Base-by-base conservation (phyloP, 2,888 invertebrate species). In the Caenorhabditis sp. region DNA sequence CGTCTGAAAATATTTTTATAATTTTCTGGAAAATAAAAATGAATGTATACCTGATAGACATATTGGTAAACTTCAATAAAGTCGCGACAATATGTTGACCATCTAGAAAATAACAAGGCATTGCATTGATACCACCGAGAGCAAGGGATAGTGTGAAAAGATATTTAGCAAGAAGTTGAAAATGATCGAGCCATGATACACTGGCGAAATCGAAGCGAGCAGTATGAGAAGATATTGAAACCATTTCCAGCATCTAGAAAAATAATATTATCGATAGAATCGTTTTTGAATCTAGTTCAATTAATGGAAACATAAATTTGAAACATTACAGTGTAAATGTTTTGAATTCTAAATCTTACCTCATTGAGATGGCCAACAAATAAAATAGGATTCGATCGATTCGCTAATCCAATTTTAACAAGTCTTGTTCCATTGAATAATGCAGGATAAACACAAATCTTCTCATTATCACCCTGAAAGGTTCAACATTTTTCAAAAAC, bases 21-120 rank as follows among this genome's bases (percentile, higher is more conserved):
- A 43, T 17, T 14, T 21, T 52, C 20, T 26, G 25, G 7, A 1
- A 23, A 59, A 65, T 50, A 20, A 53, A 23, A 31, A 23, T 64
- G 12, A 20, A 20, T 38, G 25, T 10, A 21, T 21, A 73, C 73
- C 65, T 65, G 0, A 60, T 36, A 21, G 66, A 60, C 36, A 69
- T 62, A 14, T 63, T 57, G 23, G 68, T 60, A 20, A 59, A 31
- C 27, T 66, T 59, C 26, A 69, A 50, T 50, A 90, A 84, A 10
- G 89, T 89, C 59, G 91, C 91, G 57, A 92, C 91, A 83, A 97
- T 95, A 88, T 93, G 93, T 87, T 96, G 93, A 0, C 97, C 97
- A 89, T 97, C 97, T 87, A 95, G 92, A 74, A 93, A 93, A 88
- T 94, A 93, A 88, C 95, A 95, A 0, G 97, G 97, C 70, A 97